A percentile compares a stretch with the other conserved stretches of the same genome.
These are phyloP conservation scores for Caenorhabditis japonica DNA, from an alignment of 2,888 invertebrate genomes.

Conservation along the genomic window DNA sequence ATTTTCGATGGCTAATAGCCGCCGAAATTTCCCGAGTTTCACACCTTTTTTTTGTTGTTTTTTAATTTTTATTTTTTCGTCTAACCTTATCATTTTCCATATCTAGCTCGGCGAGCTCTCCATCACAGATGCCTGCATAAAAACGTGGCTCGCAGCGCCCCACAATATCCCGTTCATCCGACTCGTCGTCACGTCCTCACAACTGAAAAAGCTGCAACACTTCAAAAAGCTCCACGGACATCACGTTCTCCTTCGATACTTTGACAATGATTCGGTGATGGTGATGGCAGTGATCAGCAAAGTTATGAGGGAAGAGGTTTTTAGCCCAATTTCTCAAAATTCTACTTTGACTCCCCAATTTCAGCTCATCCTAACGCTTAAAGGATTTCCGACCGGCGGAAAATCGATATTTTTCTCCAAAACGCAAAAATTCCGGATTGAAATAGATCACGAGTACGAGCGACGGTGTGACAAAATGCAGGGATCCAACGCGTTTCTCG, in stretches of 20 bases:
- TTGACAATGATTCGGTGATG: neutral
- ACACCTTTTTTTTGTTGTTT: no score
- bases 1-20: no score
- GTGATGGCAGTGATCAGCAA: slow-evolving; percentile 19
- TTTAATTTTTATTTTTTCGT: no score
- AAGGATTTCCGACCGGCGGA: slow-evolving; percentile 5
- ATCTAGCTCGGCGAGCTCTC: slow-evolving; percentile 21
- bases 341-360: neutral
- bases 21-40: no score
- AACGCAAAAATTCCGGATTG: slow-evolving; percentile 2
- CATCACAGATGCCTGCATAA: slow-evolving; percentile 1
- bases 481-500: neutral
- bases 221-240: slow-evolving; percentile 20
- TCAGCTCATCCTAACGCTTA: slow-evolving; percentile 25
- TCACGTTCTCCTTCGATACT: slow-evolving; percentile 10
- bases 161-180: slow-evolving; percentile 7
- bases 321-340: neutral
- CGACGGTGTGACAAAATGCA: neutral
- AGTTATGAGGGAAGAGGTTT: slow-evolving; percentile 23
- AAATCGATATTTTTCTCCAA: slow-evolving; percentile 1
- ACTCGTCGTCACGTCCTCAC: slow-evolving; percentile 1
- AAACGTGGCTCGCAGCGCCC: slow-evolving; percentile 2
- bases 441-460: slow-evolving; percentile 17
- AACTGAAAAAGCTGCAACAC: neutral
- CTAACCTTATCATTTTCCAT: no score